These are phyloP conservation scores for Steromphala cineraria DNA, from an alignment of 2,888 invertebrate species.

Conservation along the genomic window DNA sequence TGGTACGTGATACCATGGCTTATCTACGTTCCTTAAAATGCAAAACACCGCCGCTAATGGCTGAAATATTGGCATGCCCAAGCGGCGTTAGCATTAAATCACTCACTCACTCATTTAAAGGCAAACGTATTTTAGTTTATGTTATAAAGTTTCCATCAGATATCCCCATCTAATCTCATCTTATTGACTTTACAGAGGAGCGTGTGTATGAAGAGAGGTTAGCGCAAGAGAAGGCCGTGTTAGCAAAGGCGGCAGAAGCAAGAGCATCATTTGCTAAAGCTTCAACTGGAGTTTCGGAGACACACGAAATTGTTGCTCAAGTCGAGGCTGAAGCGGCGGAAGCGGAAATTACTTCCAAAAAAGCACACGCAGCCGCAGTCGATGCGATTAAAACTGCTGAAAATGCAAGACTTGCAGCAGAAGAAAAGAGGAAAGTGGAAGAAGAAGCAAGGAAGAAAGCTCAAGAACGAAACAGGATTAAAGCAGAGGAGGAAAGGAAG, in stretches of 20 bases:
- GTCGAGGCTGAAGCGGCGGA: slow-evolving; percentile 49
- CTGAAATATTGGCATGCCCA: too few species aligned
- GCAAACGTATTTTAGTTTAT: too few species aligned
- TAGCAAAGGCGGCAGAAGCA: slow-evolving; percentile 54
- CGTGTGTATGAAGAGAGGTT: slow-evolving; percentile 44
- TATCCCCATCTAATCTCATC: too few species aligned
- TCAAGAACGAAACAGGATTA: slow-evolving; percentile 47
- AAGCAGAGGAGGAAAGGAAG: slow-evolving; percentile 52
- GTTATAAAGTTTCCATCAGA: too few species aligned
- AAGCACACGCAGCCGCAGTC: slow-evolving; percentile 45
- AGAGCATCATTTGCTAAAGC: slow-evolving; percentile 48
- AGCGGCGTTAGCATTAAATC: too few species aligned
- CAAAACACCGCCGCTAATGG: too few species aligned
- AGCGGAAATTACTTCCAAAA: slow-evolving; percentile 49
- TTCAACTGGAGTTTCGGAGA: slow-evolving; percentile 44
- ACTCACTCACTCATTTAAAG: too few species aligned
- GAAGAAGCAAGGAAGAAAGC: slow-evolving; percentile 52
- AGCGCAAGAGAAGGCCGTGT: slow-evolving; percentile 47
- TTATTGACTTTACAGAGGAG: not conserved
- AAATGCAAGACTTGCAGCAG: slow-evolving; percentile 52
- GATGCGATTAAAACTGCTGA: slow-evolving; percentile 43
- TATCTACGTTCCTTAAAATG: too few species aligned
- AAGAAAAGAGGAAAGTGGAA: slow-evolving; percentile 47
- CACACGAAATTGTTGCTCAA: slow-evolving; percentile 45
- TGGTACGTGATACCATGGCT: too few species aligned